phyloP scores from a whole-genome alignment of 2,113 vertebrate species.

The Nesogale talazaci region DNA sequence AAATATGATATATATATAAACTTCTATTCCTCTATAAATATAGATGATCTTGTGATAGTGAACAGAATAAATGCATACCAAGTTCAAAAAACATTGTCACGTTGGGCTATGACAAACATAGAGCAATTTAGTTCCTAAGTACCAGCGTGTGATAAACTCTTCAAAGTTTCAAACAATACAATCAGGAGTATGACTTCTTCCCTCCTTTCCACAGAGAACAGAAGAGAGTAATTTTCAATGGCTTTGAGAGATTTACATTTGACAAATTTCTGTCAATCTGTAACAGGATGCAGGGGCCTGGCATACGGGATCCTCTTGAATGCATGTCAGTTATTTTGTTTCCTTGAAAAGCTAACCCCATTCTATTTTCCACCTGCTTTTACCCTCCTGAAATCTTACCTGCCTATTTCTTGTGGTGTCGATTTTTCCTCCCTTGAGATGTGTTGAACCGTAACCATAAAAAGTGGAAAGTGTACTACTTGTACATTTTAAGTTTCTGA shows the following conservation, averaged over 20 bases:
- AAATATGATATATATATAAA: conserved; percentile 94
- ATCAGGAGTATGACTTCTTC: conserved; percentile 78
- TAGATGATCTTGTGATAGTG: conserved; percentile 94
- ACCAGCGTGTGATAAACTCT: conserved; percentile 82
- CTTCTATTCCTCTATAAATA: conserved; percentile 97
- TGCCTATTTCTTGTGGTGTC: conserved; percentile 68
- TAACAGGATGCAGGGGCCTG: too few species aligned
- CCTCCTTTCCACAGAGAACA: conserved; percentile 82
- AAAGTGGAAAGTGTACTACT: conserved; percentile 51
- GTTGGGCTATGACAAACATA: conserved; percentile 85
- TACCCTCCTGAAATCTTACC: conserved; percentile 58
- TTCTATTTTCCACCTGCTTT: conserved; percentile 65
- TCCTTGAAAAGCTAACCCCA: conserved; percentile 44
- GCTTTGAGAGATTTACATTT: conserved; percentile 81
- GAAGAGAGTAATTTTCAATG: conserved; percentile 84
- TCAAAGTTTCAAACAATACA: conserved; percentile 85
- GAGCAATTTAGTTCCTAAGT: conserved; percentile 86
- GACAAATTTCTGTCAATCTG: conserved; percentile 73
- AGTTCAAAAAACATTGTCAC: conserved; percentile 89
- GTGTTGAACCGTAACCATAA: conserved; percentile 48
- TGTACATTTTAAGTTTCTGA: conserved; percentile 58
- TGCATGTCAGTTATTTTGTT: conserved; percentile 33
- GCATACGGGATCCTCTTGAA: conserved; percentile 58
- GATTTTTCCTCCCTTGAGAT: conserved; percentile 68
- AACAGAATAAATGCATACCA: conserved; percentile 93